These are phyloP conservation scores for Zalophus californianus DNA, from an alignment of 2,797 vertebrate genomes.

Conservation along the genomic window DNA sequence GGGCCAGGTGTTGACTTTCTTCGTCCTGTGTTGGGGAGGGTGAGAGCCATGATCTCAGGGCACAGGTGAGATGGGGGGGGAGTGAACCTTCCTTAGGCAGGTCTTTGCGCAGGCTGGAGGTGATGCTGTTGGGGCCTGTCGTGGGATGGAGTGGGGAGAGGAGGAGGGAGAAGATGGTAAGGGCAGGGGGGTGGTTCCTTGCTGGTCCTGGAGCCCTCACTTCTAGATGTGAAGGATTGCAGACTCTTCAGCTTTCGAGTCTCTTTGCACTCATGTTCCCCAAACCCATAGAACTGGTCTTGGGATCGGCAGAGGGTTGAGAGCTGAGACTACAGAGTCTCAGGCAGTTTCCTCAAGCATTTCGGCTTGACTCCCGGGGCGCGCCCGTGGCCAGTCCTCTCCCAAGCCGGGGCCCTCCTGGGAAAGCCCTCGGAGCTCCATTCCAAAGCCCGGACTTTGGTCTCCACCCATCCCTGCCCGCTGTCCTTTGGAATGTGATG, in stretches of 20 bases:
- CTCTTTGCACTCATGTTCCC: not conserved
- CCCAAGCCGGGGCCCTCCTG: not conserved
- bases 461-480: too few relatives aligned
- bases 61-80: not conserved
- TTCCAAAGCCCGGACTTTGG: not conserved
- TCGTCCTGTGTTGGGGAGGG: not conserved
- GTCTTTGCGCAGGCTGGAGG: not conserved
- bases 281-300: not conserved
- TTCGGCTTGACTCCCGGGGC: not conserved
- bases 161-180: not conserved
- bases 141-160: not conserved
- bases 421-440: not conserved
- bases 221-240: not conserved
- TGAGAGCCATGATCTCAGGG: not conserved
- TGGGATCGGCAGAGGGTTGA: not conserved
- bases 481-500: not conserved
- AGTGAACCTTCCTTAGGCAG: not conserved
- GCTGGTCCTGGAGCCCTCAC: not conserved
- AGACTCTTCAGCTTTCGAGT: not conserved
- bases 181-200: not conserved
- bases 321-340: not conserved
- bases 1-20: not conserved
- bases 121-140: not conserved
- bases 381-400: fast-evolving
- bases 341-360: not conserved